Percentiles rank a stretch among this genome's conserved stretches.
phyloP scores from a whole-genome alignment of 2,113 vertebrate genomes.

The Hippocampus barbouri region DNA sequence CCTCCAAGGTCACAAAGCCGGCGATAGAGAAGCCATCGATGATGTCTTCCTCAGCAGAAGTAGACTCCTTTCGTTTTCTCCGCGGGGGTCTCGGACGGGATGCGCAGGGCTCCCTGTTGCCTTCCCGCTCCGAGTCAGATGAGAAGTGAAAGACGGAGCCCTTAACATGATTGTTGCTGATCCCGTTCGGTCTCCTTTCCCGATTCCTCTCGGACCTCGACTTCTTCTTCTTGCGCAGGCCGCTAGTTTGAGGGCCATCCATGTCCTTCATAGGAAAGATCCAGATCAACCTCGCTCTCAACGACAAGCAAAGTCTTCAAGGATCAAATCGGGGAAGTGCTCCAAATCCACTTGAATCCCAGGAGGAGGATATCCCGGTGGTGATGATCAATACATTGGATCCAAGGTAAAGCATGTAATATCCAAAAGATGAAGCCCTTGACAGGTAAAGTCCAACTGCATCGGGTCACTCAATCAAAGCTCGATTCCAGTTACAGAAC shows the following conservation, averaged over 20 bases:
- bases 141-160: slow-evolving; percentile 74
- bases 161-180: slow-evolving; percentile 67
- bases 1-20: slow-evolving; percentile 88
- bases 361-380: slow-evolving; percentile 43
- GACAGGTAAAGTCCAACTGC: slow-evolving; percentile 23
- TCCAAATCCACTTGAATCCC: slow-evolving; percentile 34
- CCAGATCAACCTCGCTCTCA: slow-evolving; percentile 38
- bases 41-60: slow-evolving; percentile 91
- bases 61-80: slow-evolving; percentile 87
- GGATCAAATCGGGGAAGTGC: slow-evolving; percentile 6
- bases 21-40: slow-evolving; percentile 92
- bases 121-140: slow-evolving; percentile 87
- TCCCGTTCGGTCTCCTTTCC: slow-evolving; percentile 76
- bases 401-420: slow-evolving; percentile 52
- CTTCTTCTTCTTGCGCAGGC: slow-evolving; percentile 87
- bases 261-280: slow-evolving; percentile 71
- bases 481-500: slow-evolving; percentile 39
- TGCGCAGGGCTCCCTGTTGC: slow-evolving; percentile 77
- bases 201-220: slow-evolving; percentile 85
- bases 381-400: slow-evolving; percentile 34
- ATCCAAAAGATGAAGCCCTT: slow-evolving; percentile 56
- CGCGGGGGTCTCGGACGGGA: slow-evolving; percentile 85
- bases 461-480: slow-evolving; percentile 31
- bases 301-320: slow-evolving; percentile 10
- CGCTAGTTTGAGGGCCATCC: slow-evolving; percentile 85